phyloP scores from a whole-genome alignment of 2,797 vertebrate species.

The Cyprinella venusta region DNA sequence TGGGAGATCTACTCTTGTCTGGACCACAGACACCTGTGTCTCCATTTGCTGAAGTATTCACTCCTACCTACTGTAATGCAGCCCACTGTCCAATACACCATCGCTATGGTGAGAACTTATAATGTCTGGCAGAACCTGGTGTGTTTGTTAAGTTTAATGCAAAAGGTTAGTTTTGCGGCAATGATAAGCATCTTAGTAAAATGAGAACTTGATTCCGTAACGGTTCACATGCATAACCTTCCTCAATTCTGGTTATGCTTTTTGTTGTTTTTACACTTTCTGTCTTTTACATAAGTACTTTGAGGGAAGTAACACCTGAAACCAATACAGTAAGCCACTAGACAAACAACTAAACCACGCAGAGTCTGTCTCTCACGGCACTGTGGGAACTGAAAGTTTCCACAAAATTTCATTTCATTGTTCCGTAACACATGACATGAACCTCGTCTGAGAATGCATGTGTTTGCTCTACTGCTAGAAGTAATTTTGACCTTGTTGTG shows the following conservation, averaged over 20 bases:
- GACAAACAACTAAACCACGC: constrained; percentile 31
- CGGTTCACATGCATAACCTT: neutral
- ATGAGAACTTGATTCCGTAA: neutral
- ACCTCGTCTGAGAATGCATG: neutral
- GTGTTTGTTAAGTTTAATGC: neutral
- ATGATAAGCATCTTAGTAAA: constrained; percentile 4
- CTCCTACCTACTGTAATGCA: constrained; percentile 71
- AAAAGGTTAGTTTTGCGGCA: neutral
- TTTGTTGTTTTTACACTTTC: neutral
- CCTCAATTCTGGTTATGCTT: constrained; percentile 21
- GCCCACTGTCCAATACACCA: constrained; percentile 75
- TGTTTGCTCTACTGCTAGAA: neutral
- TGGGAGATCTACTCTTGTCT: constrained; percentile 41
- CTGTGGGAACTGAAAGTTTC: constrained; percentile 15
- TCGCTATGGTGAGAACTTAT: constrained; percentile 52
- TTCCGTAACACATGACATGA: constrained; percentile 1
- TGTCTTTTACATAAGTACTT: constrained; percentile 58
- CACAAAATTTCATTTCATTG: neutral
- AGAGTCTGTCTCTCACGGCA: neutral
- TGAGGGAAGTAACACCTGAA: constrained; percentile 69
- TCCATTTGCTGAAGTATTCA: constrained; percentile 66
- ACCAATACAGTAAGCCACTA: constrained; percentile 47
- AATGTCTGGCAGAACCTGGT: neutral
- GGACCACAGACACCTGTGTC: constrained; percentile 46
- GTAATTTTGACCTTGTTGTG: constrained; percentile 53